Evolutionary conservation across 2,797 vertebrate species (phyloP).

Genomic region (Malacoraja senta): DNA sequence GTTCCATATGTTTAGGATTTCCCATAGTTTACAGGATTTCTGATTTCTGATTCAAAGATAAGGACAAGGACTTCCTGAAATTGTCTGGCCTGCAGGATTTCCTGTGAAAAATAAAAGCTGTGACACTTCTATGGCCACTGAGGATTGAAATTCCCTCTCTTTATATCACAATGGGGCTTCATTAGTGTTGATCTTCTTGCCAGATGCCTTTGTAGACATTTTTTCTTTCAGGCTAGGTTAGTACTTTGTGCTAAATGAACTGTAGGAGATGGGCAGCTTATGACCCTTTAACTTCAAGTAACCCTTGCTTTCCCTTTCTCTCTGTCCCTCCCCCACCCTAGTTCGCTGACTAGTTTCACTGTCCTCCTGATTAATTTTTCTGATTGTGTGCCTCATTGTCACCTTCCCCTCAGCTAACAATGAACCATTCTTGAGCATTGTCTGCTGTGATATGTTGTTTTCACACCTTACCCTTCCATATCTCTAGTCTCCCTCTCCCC

Average conservation of each 20-base stretch:
- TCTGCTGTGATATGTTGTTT: no score
- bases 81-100: conserved; percentile 13
- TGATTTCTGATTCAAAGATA: not conserved
- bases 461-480: no score
- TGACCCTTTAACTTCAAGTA: no score
- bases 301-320: no score
- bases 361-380: no score
- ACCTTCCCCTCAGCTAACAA: no score
- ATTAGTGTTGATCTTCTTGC: not conserved
- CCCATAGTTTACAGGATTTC: not conserved
- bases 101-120: not conserved
- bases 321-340: no score
- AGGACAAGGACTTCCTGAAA: conserved; percentile 1
- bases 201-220: not conserved
- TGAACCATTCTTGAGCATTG: no score
- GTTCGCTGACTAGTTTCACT: no score
- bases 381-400: no score
- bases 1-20: not conserved
- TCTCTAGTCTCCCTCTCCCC: no score
- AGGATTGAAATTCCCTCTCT: not conserved
- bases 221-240: not conserved
- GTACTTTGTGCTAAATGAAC: not conserved
- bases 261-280: not conserved
- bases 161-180: not conserved
- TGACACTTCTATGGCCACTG: not conserved